Conservation (phyloP, 1,140 invertebrate genomes). For the Mesaphorura yosii region DNA sequence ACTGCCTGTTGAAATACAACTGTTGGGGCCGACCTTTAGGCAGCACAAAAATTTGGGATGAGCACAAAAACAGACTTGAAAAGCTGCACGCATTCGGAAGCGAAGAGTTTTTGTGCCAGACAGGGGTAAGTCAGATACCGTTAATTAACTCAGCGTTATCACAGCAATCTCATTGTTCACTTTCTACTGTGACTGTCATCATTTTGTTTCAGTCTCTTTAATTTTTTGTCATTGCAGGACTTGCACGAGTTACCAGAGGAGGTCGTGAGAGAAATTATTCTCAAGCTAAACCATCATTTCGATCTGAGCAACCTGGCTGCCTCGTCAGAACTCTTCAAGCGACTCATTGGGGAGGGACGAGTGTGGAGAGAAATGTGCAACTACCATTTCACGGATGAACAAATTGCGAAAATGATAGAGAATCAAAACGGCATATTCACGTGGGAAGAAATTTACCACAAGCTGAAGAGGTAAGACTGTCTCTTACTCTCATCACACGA, state of each 20-base stretch:
- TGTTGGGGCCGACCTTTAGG: slow-evolving; percentile 74
- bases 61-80: slow-evolving; percentile 69
- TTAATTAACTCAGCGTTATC: not conserved
- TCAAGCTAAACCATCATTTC: slow-evolving; percentile 78
- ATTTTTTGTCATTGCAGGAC: slow-evolving; percentile 57
- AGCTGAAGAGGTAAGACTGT: slow-evolving; percentile 51
- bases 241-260: slow-evolving; percentile 85
- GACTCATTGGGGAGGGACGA: slow-evolving; percentile 71
- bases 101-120: slow-evolving; percentile 2
- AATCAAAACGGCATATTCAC: slow-evolving; percentile 38
- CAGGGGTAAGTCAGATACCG: not conserved
- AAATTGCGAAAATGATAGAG: slow-evolving; percentile 50
- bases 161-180: too few species aligned
- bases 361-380: slow-evolving; percentile 82
- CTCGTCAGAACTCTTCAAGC: slow-evolving; percentile 60
- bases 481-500: not conserved
- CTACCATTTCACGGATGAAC: slow-evolving; percentile 81
- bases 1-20: slow-evolving; percentile 15
- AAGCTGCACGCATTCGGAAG: slow-evolving; percentile 11
- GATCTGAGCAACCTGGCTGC: slow-evolving; percentile 64
- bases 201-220: not conserved
- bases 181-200: not conserved
- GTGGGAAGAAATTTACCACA: slow-evolving; percentile 62
- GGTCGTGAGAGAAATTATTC: slow-evolving; percentile 78
- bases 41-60: slow-evolving; percentile 74